A percentile compares a stretch with the other conserved stretches of the same genome.
Conservation (phyloP, 1,140 invertebrate genomes). For the Drosophila pectinifera region DNA sequence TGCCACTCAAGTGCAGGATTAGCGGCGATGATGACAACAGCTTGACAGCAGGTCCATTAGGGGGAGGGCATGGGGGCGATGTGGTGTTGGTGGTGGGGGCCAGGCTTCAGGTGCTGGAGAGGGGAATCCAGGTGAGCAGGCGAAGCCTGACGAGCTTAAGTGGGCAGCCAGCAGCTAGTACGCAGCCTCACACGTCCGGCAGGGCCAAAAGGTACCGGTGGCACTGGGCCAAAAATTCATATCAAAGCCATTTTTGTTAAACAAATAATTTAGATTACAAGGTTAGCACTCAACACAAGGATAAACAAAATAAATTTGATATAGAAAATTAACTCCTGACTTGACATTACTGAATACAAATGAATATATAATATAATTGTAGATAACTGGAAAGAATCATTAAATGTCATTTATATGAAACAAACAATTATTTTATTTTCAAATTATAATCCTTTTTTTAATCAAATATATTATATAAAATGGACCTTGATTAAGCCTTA, state of each 20-base stretch:
- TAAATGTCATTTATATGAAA: too few species aligned
- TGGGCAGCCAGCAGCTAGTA: slow-evolving; percentile 19
- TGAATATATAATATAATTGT: too few species aligned
- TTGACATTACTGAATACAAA: too few species aligned
- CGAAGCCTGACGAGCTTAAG: slow-evolving; percentile 34
- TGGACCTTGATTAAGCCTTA: too few species aligned
- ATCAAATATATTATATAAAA: too few species aligned
- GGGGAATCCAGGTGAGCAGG: slow-evolving; percentile 15
- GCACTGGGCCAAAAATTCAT: slow-evolving; percentile 8
- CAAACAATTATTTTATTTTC: too few species aligned
- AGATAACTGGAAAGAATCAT: too few species aligned
- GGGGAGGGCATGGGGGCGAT: slow-evolving; percentile 5
- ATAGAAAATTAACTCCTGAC: too few species aligned
- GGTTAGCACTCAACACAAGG: too few species aligned
- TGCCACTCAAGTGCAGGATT: slow-evolving; percentile 80
- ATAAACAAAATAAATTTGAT: too few species aligned
- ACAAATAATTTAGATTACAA: not conserved
- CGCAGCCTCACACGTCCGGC: slow-evolving; percentile 13
- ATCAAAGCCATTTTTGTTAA: not conserved
- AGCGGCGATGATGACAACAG: slow-evolving; percentile 81
- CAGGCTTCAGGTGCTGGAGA: not conserved
- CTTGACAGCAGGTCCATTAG: slow-evolving; percentile 75
- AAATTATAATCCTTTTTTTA: too few species aligned
- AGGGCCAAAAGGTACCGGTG: slow-evolving; percentile 8
- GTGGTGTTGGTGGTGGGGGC: not conserved